Conservation (phyloP, 2,888 invertebrate species). For the Thumatha senex region DNA sequence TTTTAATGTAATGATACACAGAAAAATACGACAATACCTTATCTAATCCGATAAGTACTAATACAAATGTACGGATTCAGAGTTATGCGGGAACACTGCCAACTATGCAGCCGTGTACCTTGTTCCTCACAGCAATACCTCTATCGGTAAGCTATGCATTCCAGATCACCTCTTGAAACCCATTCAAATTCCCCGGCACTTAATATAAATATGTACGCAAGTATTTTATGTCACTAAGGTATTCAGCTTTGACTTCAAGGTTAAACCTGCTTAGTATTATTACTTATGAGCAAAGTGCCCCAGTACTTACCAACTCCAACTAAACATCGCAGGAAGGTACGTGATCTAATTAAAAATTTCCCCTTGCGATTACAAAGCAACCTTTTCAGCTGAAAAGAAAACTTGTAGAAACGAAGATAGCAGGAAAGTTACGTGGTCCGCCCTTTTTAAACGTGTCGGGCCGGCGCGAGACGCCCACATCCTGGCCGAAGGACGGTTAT, state of each 20-base stretch:
- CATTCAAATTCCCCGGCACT: conserved; percentile 18
- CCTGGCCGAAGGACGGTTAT: conserved; percentile 11
- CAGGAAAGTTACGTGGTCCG: conserved; percentile 30
- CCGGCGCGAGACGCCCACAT: conserved; percentile 16
- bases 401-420: conserved; percentile 36
- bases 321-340: conserved; percentile 16
- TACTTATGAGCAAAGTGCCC: conserved; percentile 5
- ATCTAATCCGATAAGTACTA: neutral
- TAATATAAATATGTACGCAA: conserved; percentile 17
- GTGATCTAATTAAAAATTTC: conserved; percentile 40
- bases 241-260: conserved; percentile 1
- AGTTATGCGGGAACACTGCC: conserved; percentile 30
- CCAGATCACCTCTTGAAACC: conserved; percentile 30
- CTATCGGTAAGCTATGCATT: conserved; percentile 14
- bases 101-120: conserved; percentile 24
- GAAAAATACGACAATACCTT: neutral
- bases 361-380: conserved; percentile 25
- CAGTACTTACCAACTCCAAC: conserved; percentile 5
- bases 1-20: conserved; percentile 3
- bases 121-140: conserved; percentile 10
- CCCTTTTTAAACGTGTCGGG: conserved; percentile 27
- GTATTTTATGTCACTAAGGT: neutral
- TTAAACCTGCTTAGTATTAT: conserved; percentile 13
- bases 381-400: conserved; percentile 37
- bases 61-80: neutral